Percentiles rank a stretch among this genome's conserved stretches.
Conservation (phyloP, 1,140 invertebrate species). For the Pararge aegeria region DNA sequence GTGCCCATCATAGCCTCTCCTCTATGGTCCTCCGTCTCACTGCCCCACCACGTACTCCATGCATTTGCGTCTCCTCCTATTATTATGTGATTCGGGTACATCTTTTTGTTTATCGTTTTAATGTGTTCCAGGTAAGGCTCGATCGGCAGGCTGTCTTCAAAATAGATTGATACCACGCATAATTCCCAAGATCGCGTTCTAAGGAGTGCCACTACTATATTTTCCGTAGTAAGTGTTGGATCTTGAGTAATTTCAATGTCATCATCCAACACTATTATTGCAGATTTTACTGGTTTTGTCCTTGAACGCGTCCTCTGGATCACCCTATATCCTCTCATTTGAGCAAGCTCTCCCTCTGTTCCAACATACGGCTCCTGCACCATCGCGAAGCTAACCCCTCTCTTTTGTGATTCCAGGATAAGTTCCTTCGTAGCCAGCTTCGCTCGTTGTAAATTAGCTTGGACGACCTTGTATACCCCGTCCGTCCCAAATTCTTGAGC, state of each 20-base stretch:
- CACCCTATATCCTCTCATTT: too few relatives aligned
- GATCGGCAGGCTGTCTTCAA: background rate
- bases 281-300: slow-evolving; percentile 23
- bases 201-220: slow-evolving; percentile 13
- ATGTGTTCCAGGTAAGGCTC: slow-evolving; percentile 9
- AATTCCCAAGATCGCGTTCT: slow-evolving; percentile 11
- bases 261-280: slow-evolving; percentile 8
- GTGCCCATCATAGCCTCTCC: slow-evolving; percentile 10
- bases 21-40: slow-evolving; percentile 5
- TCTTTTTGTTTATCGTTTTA: background rate
- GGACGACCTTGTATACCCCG: background rate
- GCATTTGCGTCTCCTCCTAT: slow-evolving; percentile 34
- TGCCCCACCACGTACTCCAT: slow-evolving; percentile 34
- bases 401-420: too few relatives aligned
- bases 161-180: slow-evolving; percentile 2
- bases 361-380: too few relatives aligned
- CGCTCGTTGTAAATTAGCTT: slow-evolving; percentile 21
- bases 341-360: too few relatives aligned
- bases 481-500: too few relatives aligned
- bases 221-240: slow-evolving; percentile 15
- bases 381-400: too few relatives aligned
- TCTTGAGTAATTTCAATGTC: slow-evolving; percentile 3
- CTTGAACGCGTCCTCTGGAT: too few relatives aligned
- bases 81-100: background rate
- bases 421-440: too few relatives aligned